Evolutionary conservation across 2,888 invertebrate genomes (phyloP), one percentile per base, ranked within the genome.

Genomic region (Molorchus minor): DNA sequence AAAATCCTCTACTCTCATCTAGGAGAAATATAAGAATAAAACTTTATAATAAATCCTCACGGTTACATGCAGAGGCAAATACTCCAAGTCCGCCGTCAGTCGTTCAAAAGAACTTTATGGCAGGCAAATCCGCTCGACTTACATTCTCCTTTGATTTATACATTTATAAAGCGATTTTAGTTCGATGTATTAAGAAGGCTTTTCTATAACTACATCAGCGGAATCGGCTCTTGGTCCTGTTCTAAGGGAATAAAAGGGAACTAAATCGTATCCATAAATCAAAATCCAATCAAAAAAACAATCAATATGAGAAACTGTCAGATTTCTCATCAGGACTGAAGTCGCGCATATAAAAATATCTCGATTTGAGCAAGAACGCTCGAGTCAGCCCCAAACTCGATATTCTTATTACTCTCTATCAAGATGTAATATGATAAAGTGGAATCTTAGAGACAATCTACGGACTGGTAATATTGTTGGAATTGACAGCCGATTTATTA

Each of bases 401-500:
- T 65, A 65, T 67, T 64, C 64, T 67, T 62, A 64, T 65, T 65
- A 52, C 62, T 36, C 47, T 47, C 58, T 57, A 65, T 64, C 63
- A 58, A 54, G 63, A 65, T 61, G 56, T 57, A 62, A 66, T 64
- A 64, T 66, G 66, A 66, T 64, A 57, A 63, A 65, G 63, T 56
- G 59, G 59, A 58, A 54, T 21, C 40, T 51, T 43, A 41, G 49
- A 56, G 55, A 56, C 60, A 51, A 60, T 56, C 45, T 29, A 25
- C 38, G 45, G 30, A 40, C 43, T 64, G 64, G 68, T 68, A 67
- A 70, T 66, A 68, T 65, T 64, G 65, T 67, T 72, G 73, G 55
- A 57, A 56, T 58, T 70, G 73, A 73, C 72, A 70, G 70, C 65
- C 71, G 70, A 71, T 73, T 68, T 63, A 65, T 73, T 71, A 71